Conservation (phyloP, 92 coral and sea anemone genomes). For the Zoanthus sansibaricus region DNA sequence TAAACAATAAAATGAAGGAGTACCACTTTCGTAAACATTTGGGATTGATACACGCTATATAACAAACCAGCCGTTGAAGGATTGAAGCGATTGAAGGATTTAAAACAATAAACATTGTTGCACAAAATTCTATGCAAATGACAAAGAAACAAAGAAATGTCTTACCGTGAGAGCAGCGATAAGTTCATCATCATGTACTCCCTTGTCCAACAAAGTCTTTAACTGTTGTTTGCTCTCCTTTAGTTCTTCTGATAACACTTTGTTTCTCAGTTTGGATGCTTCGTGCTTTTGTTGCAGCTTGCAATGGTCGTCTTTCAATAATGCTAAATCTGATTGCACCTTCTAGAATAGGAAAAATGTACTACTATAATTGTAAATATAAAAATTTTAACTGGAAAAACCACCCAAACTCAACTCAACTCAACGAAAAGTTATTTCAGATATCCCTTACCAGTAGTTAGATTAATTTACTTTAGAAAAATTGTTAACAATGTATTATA, state of each 20-base stretch:
- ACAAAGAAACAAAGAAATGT: neutral
- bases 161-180: slow-evolving; percentile 95
- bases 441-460: no score
- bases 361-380: no score
- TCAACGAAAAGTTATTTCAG: no score
- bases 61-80: no score
- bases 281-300: slow-evolving; percentile 89
- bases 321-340: slow-evolving; percentile 77
- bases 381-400: neutral
- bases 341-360: slow-evolving; percentile 56
- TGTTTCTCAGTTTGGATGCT: slow-evolving; percentile 94
- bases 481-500: no score
- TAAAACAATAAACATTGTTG: no score
- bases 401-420: neutral
- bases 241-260: slow-evolving; percentile 87
- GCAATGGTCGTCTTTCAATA: slow-evolving; percentile 79
- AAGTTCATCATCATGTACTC: slow-evolving; percentile 96
- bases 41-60: no score
- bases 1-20: no score
- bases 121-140: no score
- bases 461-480: no score
- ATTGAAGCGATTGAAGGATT: no score
- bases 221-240: slow-evolving; percentile 87
- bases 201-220: slow-evolving; percentile 93
- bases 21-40: no score